Percentiles rank a stretch among this genome's conserved stretches.
These are phyloP conservation scores for Centropus unirufus DNA, from an alignment of 2,113 vertebrate genomes.

Conservation along the genomic window DNA sequence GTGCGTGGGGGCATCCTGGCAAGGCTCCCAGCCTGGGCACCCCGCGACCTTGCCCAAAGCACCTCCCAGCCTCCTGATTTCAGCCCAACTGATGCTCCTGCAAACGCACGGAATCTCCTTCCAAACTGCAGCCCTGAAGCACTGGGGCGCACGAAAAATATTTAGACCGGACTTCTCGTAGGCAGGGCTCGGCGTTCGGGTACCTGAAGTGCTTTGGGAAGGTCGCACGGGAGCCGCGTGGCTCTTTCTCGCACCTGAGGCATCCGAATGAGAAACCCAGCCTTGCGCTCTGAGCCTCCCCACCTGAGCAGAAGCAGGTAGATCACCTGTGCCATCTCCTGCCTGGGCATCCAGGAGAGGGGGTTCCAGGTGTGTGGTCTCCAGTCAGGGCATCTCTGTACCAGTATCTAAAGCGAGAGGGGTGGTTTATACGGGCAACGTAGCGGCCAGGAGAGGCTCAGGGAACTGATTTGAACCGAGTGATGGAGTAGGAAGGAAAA, in stretches of 20 bases:
- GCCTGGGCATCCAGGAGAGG: background rate
- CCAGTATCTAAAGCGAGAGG: background rate
- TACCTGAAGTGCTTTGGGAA: background rate
- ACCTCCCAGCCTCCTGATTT: background rate
- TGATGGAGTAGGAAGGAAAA: background rate
- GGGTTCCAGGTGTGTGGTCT: background rate
- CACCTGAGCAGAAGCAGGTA: background rate
- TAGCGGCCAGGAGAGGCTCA: background rate
- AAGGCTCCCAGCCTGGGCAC: background rate
- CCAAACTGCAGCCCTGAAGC: background rate
- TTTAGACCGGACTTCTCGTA: background rate
- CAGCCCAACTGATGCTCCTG: background rate
- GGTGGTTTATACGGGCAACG: background rate
- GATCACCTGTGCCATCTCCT: background rate
- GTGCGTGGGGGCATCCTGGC: fast-evolving
- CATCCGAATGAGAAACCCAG: background rate
- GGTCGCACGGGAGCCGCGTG: fast-evolving
- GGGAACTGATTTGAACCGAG: background rate
- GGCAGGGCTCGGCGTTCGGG: background rate
- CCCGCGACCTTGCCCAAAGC: background rate
- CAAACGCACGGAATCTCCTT: background rate
- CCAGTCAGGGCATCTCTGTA: background rate
- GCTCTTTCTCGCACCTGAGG: fast-evolving
- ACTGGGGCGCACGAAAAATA: background rate
- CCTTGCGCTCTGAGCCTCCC: background rate